Conservation (phyloP, 2,113 vertebrate genomes). For the Sminthopsis crassicaudata region DNA sequence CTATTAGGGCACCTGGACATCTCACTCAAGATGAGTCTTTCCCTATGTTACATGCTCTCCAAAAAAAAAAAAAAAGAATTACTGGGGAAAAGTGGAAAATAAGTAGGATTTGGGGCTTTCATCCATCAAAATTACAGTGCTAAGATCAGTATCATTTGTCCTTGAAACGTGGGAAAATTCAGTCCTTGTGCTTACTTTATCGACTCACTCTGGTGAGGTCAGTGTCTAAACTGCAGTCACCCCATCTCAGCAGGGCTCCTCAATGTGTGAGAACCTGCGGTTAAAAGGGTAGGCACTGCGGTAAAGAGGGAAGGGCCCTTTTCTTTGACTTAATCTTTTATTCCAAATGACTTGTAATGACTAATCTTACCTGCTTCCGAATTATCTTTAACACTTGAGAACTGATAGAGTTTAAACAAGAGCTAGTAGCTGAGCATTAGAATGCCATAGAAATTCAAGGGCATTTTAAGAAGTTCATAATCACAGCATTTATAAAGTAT, state of each 20-base stretch:
- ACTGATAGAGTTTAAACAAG: neutral
- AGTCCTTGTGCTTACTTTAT: rapidly evolving
- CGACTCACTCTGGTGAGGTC: neutral
- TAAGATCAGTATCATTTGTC: neutral
- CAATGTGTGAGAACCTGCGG: neutral
- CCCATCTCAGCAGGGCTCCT: neutral
- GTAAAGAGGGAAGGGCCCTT: neutral
- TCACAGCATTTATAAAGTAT: neutral
- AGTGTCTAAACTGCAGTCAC: neutral
- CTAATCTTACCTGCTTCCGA: neutral
- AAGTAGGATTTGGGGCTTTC: neutral
- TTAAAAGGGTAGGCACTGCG: neutral
- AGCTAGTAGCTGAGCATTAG: neutral
- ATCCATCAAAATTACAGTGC: neutral
- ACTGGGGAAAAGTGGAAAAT: neutral
- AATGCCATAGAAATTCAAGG: neutral
- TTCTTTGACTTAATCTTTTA: neutral
- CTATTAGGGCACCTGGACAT: conserved; percentile 11
- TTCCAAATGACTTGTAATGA: neutral
- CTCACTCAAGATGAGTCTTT: neutral
- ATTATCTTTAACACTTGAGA: neutral
- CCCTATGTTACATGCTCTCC: neutral
- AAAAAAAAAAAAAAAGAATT: neutral
- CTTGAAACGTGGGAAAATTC: neutral
- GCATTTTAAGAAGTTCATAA: neutral